Percentiles rank a stretch among this genome's conserved stretches.
Conservation (phyloP, 30 jellyfish, hydroid and myxozoan genomes). For the Hydractinia echinata region DNA sequence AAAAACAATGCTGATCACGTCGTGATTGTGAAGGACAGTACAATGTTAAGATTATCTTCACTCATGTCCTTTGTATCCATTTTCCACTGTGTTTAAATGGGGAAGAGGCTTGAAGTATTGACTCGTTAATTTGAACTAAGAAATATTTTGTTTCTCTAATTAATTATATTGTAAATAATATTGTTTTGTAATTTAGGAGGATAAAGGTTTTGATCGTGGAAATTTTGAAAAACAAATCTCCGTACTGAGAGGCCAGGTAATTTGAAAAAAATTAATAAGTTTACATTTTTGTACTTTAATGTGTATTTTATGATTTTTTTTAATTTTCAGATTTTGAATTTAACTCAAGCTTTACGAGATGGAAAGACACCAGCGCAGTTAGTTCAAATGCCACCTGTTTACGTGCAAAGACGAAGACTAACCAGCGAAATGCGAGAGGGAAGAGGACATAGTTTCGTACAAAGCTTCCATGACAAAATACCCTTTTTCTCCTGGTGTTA, state of each 20-base stretch:
- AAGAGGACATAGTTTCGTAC: constrained; percentile 90
- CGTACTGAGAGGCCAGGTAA: constrained; percentile 98
- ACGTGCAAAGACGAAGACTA: constrained; percentile 78
- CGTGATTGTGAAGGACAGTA: no score
- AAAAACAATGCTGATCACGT: no score
- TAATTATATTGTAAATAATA: neutral
- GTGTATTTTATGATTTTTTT: neutral
- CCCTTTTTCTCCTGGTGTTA: constrained; percentile 95
- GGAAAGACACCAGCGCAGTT: constrained; percentile 87
- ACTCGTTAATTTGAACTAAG: neutral
- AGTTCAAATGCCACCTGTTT: constrained; percentile 95
- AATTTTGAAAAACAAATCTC: constrained; percentile 91
- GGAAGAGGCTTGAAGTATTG: neutral
- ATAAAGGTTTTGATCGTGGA: constrained; percentile 92
- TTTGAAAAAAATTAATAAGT: neutral
- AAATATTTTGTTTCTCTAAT: neutral
- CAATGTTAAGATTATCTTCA: no score
- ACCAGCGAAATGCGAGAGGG: constrained; percentile 67
- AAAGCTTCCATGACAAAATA: constrained; percentile 86
- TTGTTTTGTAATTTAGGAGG: constrained; percentile 50
- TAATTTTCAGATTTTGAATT: constrained; percentile 61
- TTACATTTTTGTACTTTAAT: neutral
- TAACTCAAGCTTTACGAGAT: constrained; percentile 83
- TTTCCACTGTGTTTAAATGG: no score
- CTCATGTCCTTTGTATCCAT: neutral